Conservation (phyloP, 2,888 invertebrate species). For the Volucella zonaria region DNA sequence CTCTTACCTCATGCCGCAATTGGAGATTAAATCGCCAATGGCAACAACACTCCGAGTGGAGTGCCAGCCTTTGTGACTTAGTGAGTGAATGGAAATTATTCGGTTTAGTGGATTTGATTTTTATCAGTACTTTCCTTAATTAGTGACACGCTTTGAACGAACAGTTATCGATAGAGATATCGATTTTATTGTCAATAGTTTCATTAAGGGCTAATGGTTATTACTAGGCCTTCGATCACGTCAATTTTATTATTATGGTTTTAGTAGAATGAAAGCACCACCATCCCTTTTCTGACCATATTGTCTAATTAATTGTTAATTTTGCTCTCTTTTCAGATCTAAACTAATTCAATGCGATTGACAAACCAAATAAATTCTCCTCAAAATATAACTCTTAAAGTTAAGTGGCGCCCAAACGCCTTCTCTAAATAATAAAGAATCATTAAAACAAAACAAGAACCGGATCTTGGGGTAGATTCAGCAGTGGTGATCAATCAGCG, state of each 20-base stretch:
- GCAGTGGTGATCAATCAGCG: slow-evolving; percentile 55
- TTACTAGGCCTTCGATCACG: no score
- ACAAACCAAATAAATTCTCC: slow-evolving; percentile 16
- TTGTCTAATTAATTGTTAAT: not conserved
- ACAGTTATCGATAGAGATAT: slow-evolving; percentile 10
- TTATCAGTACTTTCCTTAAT: slow-evolving; percentile 50
- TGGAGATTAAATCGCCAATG: slow-evolving; percentile 29
- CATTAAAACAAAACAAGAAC: slow-evolving; percentile 1
- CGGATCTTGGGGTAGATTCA: slow-evolving; percentile 28
- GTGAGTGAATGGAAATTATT: slow-evolving; percentile 35
- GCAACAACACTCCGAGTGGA: not conserved
- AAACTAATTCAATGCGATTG: slow-evolving; percentile 54
- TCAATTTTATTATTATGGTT: no score
- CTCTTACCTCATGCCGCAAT: slow-evolving; percentile 14
- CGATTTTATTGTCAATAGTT: not conserved
- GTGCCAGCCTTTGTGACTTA: slow-evolving; percentile 7
- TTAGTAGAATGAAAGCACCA: no score
- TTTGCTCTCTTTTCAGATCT: slow-evolving; percentile 47
- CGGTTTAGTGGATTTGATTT: slow-evolving; percentile 25
- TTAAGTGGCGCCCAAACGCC: slow-evolving; percentile 52
- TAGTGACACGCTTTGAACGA: slow-evolving; percentile 48
- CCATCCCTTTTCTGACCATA: no score
- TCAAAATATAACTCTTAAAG: not conserved
- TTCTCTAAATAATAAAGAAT: slow-evolving; percentile 13
- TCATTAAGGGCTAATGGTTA: not conserved